Evolutionary conservation across 1,140 invertebrate species (phyloP).

Genomic region (Laupala kohalensis): DNA sequence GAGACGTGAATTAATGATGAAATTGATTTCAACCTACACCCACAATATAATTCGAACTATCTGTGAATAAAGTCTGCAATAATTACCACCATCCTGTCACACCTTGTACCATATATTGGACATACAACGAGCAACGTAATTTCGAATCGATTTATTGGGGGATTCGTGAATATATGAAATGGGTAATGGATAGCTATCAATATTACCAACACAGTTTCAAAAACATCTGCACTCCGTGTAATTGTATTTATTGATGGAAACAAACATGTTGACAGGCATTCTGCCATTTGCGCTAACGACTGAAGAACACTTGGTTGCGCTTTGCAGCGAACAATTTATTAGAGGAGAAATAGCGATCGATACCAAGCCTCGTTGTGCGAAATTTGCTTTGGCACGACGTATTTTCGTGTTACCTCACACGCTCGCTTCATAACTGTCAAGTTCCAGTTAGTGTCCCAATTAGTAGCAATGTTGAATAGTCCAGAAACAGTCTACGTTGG

Average conservation of each 20-base stretch:
- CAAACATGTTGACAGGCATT: neutral
- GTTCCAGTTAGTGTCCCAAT: neutral
- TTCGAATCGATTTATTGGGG: no score
- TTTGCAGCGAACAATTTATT: neutral
- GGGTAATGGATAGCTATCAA: neutral
- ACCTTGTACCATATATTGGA: no score
- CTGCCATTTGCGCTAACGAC: neutral
- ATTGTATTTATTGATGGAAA: neutral
- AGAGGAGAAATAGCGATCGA: neutral
- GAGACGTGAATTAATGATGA: no score
- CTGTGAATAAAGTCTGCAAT: no score
- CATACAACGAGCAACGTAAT: no score
- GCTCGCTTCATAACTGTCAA: neutral
- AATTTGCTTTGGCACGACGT: neutral
- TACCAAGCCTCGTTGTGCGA: neutral
- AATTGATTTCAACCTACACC: no score
- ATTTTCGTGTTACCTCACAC: neutral
- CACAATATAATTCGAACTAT: no score
- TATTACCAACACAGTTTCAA: neutral
- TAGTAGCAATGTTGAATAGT: no score
- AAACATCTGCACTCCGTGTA: neutral
- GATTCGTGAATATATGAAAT: neutral
- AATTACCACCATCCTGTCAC: no score
- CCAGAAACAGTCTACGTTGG: no score
- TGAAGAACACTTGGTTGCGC: neutral